Base-by-base conservation (phyloP, 2,113 vertebrate genomes). In the Pedionomus torquatus region DNA sequence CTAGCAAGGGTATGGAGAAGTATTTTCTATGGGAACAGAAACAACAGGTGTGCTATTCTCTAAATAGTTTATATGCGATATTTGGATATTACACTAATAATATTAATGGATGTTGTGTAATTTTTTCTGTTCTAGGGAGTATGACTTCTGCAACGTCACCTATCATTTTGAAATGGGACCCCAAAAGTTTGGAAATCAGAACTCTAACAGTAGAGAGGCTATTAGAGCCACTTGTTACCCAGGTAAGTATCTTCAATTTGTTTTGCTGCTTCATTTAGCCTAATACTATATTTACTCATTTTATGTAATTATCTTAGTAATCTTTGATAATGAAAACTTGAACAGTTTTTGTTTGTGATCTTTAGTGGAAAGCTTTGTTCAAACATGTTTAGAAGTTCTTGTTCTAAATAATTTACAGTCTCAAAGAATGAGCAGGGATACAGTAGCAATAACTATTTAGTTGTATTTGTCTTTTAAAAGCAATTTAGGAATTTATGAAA, bases 151-250 rank as follows among this genome's bases (percentile, higher is more conserved):
- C 98, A 94, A 99, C 99, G 0, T 98, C 99, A 89, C 99, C 99
- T 92, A 99, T 99, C 97, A 99, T 99, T 98, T 99, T 99, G 94
- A 99, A 99, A 99, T 99, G 99, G 99, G 99, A 99, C 93, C 99
- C 99, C 90, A 99, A 99, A 98, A 99, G 99, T 96, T 97, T 99
- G 85, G 99, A 99, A 98, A 99, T 99, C 90, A 98, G 99, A 77
- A 99, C 99, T 43, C 98, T 99, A 64, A 99, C 99, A 13, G 99
- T 99, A 87, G 99, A 99, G 97, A 98, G 99, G 79, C 98, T 99
- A 5, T 89, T 99, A 97, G 99, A 99, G 88, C 99, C 99, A 5
- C 98, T 99, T 13, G 99, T 99, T 80, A 99, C 99, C 72, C 99
- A 99, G 99, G 99, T 99, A 98, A 98, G 96, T 76, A 7, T n/a